Conservation (phyloP, 2,797 vertebrate species). For the Pipistrellus nathusii region DNA sequence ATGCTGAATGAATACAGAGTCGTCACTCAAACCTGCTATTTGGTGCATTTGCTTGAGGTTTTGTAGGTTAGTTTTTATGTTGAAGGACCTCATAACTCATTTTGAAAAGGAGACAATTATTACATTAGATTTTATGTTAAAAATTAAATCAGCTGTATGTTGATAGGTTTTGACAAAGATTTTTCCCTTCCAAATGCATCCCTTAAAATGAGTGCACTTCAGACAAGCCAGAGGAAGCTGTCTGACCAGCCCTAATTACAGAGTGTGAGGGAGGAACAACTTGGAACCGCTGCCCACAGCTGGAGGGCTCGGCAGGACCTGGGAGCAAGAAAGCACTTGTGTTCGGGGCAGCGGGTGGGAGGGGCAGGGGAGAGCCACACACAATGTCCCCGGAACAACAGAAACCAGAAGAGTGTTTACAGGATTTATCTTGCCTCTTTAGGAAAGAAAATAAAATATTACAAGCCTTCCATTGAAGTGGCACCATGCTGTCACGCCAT, state of each 20-base stretch:
- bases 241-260: slow-evolving; percentile 54
- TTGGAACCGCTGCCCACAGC: slow-evolving; percentile 44
- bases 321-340: slow-evolving; percentile 60
- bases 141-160: neutral
- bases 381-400: slow-evolving; percentile 70
- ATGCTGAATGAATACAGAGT: neutral
- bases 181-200: slow-evolving; percentile 40
- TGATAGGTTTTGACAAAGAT: neutral
- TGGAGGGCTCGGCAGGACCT: slow-evolving; percentile 52
- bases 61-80: neutral
- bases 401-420: slow-evolving; percentile 76
- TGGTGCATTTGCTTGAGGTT: neutral
- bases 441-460: slow-evolving; percentile 81
- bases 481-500: slow-evolving; percentile 78
- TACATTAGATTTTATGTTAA: neutral
- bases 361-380: slow-evolving; percentile 65
- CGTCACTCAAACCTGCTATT: neutral
- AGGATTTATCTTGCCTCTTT: slow-evolving; percentile 80
- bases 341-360: neutral
- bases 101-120: slow-evolving; percentile 21
- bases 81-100: neutral
- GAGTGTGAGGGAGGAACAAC: slow-evolving; percentile 55
- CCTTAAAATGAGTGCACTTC: slow-evolving; percentile 42
- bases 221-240: slow-evolving; percentile 52
- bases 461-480: slow-evolving; percentile 76